Conservation (phyloP, 1,140 invertebrate species). For the Centruroides sculpturatus region DNA sequence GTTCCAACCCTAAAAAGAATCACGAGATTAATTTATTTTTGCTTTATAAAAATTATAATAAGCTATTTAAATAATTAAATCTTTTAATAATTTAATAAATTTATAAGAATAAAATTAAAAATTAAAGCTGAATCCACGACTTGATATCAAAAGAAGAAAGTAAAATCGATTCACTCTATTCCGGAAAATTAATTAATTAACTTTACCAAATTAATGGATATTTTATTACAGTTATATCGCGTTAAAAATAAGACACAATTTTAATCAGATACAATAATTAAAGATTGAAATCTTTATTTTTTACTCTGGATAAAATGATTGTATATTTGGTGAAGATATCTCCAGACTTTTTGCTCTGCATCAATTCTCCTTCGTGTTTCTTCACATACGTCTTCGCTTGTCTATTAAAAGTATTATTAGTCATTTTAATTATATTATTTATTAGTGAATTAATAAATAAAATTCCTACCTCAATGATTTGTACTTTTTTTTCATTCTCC, state of each 20-base stretch:
- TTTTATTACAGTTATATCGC: no score
- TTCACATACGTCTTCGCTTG: slow-evolving; percentile 76
- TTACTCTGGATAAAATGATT: slow-evolving; percentile 54
- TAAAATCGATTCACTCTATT: background rate
- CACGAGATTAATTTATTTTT: background rate
- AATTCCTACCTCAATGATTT: slow-evolving; percentile 44
- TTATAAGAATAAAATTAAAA: background rate
- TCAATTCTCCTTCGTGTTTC: slow-evolving; percentile 73
- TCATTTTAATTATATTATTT: background rate
- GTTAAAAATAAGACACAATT: no score
- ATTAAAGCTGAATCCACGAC: background rate
- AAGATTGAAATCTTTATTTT: slow-evolving; percentile 2
- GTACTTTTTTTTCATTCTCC: slow-evolving; percentile 71
- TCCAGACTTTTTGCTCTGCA: slow-evolving; percentile 66
- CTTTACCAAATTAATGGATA: background rate
- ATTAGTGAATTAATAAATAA: background rate
- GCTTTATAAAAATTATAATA: no score
- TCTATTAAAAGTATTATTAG: slow-evolving; percentile 22
- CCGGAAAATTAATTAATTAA: background rate
- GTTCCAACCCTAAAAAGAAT: slow-evolving; percentile 53
- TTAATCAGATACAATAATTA: no score
- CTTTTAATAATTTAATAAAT: background rate
- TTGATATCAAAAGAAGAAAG: background rate
- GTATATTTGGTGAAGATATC: slow-evolving; percentile 69
- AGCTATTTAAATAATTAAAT: background rate